A percentile compares a stretch with the other conserved stretches of the same genome.
Evolutionary conservation across 1,140 invertebrate species (phyloP).

Genomic region (Euura saliciscinereae): DNA sequence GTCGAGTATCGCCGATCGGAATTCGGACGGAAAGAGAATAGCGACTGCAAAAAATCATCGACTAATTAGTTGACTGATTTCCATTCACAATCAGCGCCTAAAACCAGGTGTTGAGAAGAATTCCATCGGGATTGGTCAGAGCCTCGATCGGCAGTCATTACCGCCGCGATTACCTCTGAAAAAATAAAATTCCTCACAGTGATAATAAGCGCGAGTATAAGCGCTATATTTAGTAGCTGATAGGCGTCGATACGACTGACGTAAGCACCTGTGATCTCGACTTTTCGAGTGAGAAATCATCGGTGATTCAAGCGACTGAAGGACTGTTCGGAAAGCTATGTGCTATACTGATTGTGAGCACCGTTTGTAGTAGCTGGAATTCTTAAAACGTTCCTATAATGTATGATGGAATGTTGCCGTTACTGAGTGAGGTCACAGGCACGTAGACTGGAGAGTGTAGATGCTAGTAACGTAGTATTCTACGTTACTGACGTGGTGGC

Average conservation of each 20-base stretch:
- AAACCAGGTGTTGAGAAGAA: too few relatives aligned
- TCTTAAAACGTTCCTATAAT: background rate
- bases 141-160: too few relatives aligned
- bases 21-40: too few relatives aligned
- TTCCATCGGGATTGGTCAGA: too few relatives aligned
- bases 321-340: conserved; percentile 23
- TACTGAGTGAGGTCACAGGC: background rate
- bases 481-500: too few relatives aligned
- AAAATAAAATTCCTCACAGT: background rate
- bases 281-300: conserved; percentile 30
- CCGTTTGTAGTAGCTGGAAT: conserved; percentile 22
- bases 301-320: conserved; percentile 32
- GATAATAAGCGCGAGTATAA: conserved; percentile 10
- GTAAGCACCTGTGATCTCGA: conserved; percentile 2
- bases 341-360: conserved; percentile 32
- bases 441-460: too few relatives aligned
- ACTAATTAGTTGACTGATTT: too few relatives aligned
- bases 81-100: too few relatives aligned
- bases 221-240: conserved; percentile 38
- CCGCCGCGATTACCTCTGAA: too few relatives aligned
- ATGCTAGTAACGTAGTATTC: too few relatives aligned
- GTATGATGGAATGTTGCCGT: conserved; percentile 2
- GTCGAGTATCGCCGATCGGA: background rate
- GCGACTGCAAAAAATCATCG: too few relatives aligned
- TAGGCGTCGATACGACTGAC: conserved; percentile 32